phyloP scores from a whole-genome alignment of 2,888 invertebrate species.

The Sphinx pinastri region DNA sequence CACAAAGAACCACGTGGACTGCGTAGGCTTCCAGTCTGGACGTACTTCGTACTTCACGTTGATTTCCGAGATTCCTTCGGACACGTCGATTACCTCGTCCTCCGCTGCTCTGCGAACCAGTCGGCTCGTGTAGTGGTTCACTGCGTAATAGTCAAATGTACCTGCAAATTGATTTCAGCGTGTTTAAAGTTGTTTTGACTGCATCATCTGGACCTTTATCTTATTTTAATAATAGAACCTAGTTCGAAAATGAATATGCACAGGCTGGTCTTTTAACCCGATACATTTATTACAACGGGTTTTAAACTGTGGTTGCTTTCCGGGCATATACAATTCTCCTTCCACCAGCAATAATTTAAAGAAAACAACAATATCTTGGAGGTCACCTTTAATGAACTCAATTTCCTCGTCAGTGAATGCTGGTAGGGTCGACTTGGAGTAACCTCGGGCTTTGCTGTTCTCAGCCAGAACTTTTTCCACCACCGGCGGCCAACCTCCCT shows the following conservation, averaged over 20 bases:
- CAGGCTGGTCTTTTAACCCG: too few species aligned
- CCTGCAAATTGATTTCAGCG: conserved; percentile 41
- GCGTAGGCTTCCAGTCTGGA: conserved; percentile 43
- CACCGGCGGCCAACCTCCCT: conserved; percentile 58
- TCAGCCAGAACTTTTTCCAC: conserved; percentile 49
- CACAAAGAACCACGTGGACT: conserved; percentile 45
- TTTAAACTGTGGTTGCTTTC: too few species aligned
- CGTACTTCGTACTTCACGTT: conserved; percentile 34
- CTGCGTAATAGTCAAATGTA: conserved; percentile 85
- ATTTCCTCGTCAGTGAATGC: conserved; percentile 55
- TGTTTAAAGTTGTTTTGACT: too few species aligned
- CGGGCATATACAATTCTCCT: too few species aligned
- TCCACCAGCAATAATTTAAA: too few species aligned
- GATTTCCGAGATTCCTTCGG: conserved; percentile 47
- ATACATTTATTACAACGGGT: too few species aligned
- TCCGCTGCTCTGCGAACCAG: conserved; percentile 51
- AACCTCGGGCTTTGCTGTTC: conserved; percentile 49
- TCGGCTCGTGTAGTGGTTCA: conserved; percentile 85
- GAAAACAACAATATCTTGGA: too few species aligned
- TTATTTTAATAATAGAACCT: too few species aligned
- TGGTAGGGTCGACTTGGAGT: conserved; percentile 45
- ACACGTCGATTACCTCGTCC: conserved; percentile 44
- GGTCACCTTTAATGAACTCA: conserved; percentile 55
- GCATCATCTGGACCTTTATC: too few species aligned
- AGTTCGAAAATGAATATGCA: too few species aligned